Conservation (phyloP, 2,797 vertebrate species). For the Sorex maritimensis region DNA sequence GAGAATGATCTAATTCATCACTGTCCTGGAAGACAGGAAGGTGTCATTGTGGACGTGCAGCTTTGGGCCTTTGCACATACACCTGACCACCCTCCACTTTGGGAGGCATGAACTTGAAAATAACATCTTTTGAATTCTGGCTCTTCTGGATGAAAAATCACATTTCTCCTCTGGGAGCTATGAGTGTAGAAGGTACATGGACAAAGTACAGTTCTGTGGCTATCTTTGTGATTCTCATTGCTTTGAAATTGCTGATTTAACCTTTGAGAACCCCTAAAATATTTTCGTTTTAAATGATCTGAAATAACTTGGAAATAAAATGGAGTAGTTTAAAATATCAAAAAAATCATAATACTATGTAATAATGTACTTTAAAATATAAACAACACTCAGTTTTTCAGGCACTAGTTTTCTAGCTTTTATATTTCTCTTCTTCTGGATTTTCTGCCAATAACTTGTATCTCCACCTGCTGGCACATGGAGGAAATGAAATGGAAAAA, state of each 20-base stretch:
- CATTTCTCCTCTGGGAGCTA: conserved; percentile 70
- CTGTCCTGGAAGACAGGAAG: conserved; percentile 77
- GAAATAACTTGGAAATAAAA: conserved; percentile 85
- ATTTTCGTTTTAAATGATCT: conserved; percentile 84
- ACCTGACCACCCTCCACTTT: conserved; percentile 82
- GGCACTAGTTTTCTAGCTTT: conserved; percentile 3
- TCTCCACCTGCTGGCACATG: conserved; percentile 78
- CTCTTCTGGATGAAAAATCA: conserved; percentile 81
- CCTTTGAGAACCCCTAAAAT: conserved; percentile 82
- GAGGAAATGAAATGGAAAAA: conserved; percentile 73
- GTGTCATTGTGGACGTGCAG: conserved; percentile 76
- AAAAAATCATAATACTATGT: conserved; percentile 29
- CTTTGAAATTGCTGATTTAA: conserved; percentile 86
- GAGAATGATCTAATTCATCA: conserved; percentile 83
- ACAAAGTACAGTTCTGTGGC: not conserved
- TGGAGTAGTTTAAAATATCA: conserved; percentile 25
- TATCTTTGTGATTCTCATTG: conserved; percentile 55
- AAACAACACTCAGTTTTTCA: conserved; percentile 9
- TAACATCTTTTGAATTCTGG: conserved; percentile 87
- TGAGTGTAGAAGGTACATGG: conserved; percentile 85
- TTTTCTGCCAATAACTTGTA: conserved; percentile 63
- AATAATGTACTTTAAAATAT: conserved; percentile 1
- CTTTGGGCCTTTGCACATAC: conserved; percentile 88
- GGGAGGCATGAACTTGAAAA: conserved; percentile 86
- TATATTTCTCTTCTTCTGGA: not conserved